phyloP scores from a whole-genome alignment of 2,113 vertebrate genomes.

The Gorilla gorilla region DNA sequence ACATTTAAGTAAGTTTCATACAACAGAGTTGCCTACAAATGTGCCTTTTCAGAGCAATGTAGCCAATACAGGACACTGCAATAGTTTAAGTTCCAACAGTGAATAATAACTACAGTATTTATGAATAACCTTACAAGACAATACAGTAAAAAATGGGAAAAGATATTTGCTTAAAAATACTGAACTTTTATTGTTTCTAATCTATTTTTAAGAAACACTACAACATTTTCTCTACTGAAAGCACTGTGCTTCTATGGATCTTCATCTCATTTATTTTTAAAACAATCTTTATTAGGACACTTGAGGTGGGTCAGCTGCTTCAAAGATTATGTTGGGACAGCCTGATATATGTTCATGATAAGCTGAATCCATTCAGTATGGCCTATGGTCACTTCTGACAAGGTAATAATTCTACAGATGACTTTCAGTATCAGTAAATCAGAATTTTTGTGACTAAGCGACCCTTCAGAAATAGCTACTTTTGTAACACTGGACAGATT shows the following conservation, averaged over 20 bases:
- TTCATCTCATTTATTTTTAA: background rate
- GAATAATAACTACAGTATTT: background rate
- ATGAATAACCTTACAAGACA: background rate
- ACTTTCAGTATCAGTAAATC: background rate
- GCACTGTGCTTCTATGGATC: background rate
- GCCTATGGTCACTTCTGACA: conserved; percentile 65
- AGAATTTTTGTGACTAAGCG: background rate
- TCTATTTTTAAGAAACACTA: background rate
- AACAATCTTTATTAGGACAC: conserved; percentile 38
- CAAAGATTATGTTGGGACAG: conserved; percentile 72
- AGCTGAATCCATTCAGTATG: conserved; percentile 33
- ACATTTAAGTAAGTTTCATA: background rate
- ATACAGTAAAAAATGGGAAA: background rate
- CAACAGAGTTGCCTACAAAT: background rate
- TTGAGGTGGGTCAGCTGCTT: conserved; percentile 61
- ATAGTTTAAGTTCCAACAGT: background rate
- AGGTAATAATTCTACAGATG: conserved; percentile 50
- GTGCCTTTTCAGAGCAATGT: background rate
- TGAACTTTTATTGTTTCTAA: background rate
- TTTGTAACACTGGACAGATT: conserved; percentile 45
- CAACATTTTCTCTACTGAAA: background rate
- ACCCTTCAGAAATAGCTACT: conserved; percentile 55
- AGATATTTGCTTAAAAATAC: background rate
- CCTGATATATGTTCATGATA: conserved; percentile 66
- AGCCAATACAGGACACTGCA: background rate